phyloP scores from a whole-genome alignment of 2,113 vertebrate species.

The Anguilla japonica region DNA sequence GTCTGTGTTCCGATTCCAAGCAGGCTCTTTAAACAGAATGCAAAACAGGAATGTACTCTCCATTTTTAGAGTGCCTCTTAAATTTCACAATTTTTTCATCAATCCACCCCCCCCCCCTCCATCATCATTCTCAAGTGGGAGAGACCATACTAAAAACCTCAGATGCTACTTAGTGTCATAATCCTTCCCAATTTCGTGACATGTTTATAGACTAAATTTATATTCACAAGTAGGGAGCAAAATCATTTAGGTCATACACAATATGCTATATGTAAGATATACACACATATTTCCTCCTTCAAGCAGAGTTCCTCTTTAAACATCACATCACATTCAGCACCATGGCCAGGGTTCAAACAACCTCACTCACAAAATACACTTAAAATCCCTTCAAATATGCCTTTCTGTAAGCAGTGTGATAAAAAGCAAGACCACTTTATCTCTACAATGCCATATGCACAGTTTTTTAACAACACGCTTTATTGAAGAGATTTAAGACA shows the following conservation, averaged over 20 bases:
- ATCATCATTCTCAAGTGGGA: no score
- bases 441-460: no score
- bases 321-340: neutral
- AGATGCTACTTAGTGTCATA: no score
- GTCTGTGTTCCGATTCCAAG: neutral
- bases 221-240: no score
- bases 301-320: neutral
- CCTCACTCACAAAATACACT: neutral
- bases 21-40: slow-evolving; percentile 11
- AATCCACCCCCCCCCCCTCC: neutral
- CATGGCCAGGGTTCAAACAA: neutral
- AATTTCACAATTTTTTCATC: neutral
- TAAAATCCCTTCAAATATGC: neutral
- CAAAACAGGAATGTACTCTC: neutral
- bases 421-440: no score
- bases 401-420: no score
- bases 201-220: no score
- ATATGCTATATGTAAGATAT: neutral
- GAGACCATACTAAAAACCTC: no score
- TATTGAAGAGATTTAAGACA: no score
- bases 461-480: no score
- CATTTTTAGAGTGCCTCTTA: slow-evolving; percentile 7
- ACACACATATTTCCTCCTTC: no score
- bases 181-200: no score
- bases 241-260: neutral